A percentile compares a stretch with the other conserved stretches of the same genome.
phyloP scores from a whole-genome alignment of 1,140 invertebrate genomes.

The Macrobrachium nipponense region DNA sequence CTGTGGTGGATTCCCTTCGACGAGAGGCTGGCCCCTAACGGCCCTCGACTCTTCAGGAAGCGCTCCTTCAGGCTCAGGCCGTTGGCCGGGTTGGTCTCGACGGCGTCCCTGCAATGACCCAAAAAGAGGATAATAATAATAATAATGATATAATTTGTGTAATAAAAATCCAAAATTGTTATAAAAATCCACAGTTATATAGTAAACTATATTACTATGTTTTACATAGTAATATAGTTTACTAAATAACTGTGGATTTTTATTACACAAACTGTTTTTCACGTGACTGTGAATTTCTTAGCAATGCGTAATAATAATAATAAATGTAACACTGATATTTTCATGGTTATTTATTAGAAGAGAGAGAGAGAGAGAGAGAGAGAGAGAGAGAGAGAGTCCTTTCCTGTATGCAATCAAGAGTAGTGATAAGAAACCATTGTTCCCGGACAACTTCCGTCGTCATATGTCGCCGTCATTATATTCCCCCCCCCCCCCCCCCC shows the following conservation, averaged over 20 bases:
- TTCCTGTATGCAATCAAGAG: not conserved
- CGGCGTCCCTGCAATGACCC: not conserved
- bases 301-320: not conserved
- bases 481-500: not conserved
- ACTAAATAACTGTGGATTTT: no score
- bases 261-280: no score
- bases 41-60: not conserved
- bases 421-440: not conserved
- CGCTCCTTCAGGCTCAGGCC: conserved; percentile 10
- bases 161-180: no score
- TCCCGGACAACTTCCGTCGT: not conserved
- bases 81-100: not conserved
- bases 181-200: no score
- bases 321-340: not conserved
- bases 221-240: no score
- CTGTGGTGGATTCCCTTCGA: conserved; percentile 2
- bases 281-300: not conserved
- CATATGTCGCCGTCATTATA: conserved; percentile 1
- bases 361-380: conserved; percentile 5
- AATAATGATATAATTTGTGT: no score
- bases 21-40: not conserved
- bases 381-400: conserved; percentile 21
- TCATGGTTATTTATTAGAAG: not conserved
- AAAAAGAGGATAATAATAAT: not conserved
- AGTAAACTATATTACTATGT: no score